Evolutionary conservation across 2,888 invertebrate genomes (phyloP).

Genomic region (Lypha dubia): DNA sequence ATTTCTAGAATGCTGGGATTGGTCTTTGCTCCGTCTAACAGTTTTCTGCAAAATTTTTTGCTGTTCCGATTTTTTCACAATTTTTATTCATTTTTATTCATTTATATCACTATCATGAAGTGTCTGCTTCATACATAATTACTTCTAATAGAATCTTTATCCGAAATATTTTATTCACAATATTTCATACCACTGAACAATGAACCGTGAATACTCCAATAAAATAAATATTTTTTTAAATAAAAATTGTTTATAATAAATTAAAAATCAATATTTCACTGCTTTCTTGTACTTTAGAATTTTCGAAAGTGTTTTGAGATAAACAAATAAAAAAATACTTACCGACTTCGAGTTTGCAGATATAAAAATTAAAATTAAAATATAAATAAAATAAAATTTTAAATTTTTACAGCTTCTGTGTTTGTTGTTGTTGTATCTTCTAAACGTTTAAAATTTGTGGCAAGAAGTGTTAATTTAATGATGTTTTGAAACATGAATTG

Average conservation of each 20-base stretch:
- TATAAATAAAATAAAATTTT: background rate
- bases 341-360: background rate
- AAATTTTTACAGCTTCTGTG: conserved; percentile 16
- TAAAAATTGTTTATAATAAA: conserved; percentile 55
- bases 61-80: too few species aligned
- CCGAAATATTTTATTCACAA: too few species aligned
- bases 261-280: conserved; percentile 65
- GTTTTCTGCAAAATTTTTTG: too few species aligned
- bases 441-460: conserved; percentile 9
- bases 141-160: too few species aligned
- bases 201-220: too few species aligned
- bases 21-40: too few species aligned
- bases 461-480: conserved; percentile 57
- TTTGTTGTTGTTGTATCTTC: too few species aligned
- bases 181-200: too few species aligned
- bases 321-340: conserved; percentile 51
- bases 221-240: background rate
- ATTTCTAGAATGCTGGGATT: too few species aligned
- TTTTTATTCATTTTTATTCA: too few species aligned
- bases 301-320: conserved; percentile 39
- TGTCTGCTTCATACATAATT: too few species aligned
- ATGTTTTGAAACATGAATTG: conserved; percentile 67
- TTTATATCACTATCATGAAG: too few species aligned
- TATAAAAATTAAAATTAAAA: conserved; percentile 49
- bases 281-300: background rate